Percentiles rank a stretch among this genome's conserved stretches.
These are phyloP conservation scores for Caenorhabditis sp. DNA, from an alignment of 2,888 invertebrate species.

Conservation along the genomic window DNA sequence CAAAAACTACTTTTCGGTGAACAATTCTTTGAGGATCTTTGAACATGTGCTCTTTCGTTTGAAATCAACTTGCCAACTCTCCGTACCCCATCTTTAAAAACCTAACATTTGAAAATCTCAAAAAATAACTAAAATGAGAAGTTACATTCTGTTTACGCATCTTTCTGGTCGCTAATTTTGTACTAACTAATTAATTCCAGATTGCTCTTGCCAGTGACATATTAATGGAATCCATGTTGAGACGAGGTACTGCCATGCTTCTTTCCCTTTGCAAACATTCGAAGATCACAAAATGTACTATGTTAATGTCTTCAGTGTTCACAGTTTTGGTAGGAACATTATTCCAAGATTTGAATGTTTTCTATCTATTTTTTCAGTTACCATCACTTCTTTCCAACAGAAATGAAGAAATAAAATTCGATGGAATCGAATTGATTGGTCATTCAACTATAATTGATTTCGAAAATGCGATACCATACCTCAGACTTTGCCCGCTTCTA, in stretches of 20 bases:
- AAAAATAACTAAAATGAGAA: no score
- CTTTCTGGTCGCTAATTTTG: no score
- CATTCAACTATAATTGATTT: conserved; percentile 28
- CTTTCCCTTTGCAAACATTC: conserved; percentile 22
- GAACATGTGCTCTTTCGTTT: no score
- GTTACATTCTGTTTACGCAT: no score
- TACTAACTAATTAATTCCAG: background rate
- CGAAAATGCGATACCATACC: conserved; percentile 18
- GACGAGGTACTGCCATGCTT: conserved; percentile 23
- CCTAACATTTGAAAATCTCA: no score
- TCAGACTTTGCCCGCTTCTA: conserved; percentile 15
- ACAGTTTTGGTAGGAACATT: conserved; percentile 8
- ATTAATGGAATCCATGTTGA: conserved; percentile 8
- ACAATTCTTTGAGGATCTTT: no score
- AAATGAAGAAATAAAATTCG: conserved; percentile 11
- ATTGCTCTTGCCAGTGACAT: conserved; percentile 2
- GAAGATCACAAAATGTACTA: conserved; percentile 9
- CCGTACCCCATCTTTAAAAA: no score
- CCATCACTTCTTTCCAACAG: conserved; percentile 20
- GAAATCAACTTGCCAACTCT: no score
- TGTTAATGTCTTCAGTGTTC: conserved; percentile 18
- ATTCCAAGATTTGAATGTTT: background rate
- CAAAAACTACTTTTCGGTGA: no score
- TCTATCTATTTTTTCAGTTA: conserved; percentile 3
- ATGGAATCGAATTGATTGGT: conserved; percentile 31